Evolutionary conservation across 2,888 invertebrate genomes (phyloP).

Genomic region (Dynastes maya): DNA sequence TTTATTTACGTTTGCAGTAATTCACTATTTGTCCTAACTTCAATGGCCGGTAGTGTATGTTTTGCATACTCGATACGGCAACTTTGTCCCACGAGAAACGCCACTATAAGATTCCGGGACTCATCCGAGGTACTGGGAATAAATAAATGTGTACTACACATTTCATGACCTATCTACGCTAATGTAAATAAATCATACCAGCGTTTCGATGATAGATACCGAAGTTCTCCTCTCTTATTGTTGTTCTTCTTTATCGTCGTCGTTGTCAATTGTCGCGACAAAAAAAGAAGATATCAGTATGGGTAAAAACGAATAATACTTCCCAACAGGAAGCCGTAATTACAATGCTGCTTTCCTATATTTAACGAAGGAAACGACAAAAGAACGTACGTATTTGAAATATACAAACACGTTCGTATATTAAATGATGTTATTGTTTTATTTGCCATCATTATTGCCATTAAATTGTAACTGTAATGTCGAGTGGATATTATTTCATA

Average conservation of each 20-base stretch:
- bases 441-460: slow-evolving; percentile 18
- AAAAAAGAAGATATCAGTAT: slow-evolving; percentile 14
- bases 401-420: slow-evolving; percentile 17
- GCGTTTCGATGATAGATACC: slow-evolving; percentile 26
- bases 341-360: slow-evolving; percentile 34
- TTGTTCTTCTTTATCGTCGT: slow-evolving; percentile 23
- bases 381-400: slow-evolving; percentile 20
- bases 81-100: slow-evolving; percentile 55
- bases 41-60: too few relatives aligned
- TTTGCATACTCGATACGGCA: slow-evolving; percentile 50
- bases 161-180: slow-evolving; percentile 53
- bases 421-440: slow-evolving; percentile 35
- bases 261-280: slow-evolving; percentile 8
- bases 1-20: too few relatives aligned
- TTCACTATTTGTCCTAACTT: too few relatives aligned
- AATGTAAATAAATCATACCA: slow-evolving; percentile 50
- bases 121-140: slow-evolving; percentile 45
- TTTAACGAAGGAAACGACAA: slow-evolving; percentile 37
- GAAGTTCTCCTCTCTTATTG: slow-evolving; percentile 31
- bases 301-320: slow-evolving; percentile 32
- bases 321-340: slow-evolving; percentile 40
- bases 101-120: slow-evolving; percentile 44
- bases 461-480: slow-evolving; percentile 34
- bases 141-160: slow-evolving; percentile 52
- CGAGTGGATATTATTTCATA: slow-evolving; percentile 9